phyloP scores from a whole-genome alignment of 2,113 vertebrate species.

The Symphodus melops region DNA sequence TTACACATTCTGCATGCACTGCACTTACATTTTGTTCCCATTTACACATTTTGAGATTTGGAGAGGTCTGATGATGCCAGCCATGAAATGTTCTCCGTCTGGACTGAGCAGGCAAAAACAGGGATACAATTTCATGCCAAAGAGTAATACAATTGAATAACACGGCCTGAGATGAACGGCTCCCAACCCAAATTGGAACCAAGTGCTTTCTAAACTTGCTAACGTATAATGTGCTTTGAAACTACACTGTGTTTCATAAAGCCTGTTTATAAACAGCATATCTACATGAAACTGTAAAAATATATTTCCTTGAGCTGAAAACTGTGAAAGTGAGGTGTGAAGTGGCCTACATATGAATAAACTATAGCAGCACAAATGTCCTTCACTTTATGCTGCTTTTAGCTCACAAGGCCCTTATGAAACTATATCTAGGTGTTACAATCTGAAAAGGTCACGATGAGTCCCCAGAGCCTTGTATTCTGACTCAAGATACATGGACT shows the following conservation, averaged over 20 bases:
- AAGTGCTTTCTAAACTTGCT: background rate
- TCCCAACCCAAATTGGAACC: slow-evolving; percentile 6
- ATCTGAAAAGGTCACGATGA: slow-evolving; percentile 44
- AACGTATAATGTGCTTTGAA: background rate
- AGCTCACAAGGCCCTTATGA: slow-evolving; percentile 27
- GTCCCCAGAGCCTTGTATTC: slow-evolving; percentile 14
- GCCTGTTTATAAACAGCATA: background rate
- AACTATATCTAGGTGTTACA: slow-evolving; percentile 25
- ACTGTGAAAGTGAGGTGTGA: background rate
- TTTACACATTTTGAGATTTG: slow-evolving; percentile 49
- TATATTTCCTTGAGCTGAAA: background rate
- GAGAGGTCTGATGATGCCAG: slow-evolving; percentile 10
- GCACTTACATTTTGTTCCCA: slow-evolving; percentile 35
- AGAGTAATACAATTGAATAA: slow-evolving; percentile 52
- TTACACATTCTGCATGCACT: slow-evolving; percentile 34
- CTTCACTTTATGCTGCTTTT: slow-evolving; percentile 26
- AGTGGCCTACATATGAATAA: slow-evolving; percentile 28
- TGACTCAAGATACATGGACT: slow-evolving; percentile 14
- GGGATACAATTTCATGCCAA: slow-evolving; percentile 65
- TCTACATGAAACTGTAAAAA: background rate
- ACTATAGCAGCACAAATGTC: slow-evolving; percentile 15
- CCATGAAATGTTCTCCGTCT: slow-evolving; percentile 45
- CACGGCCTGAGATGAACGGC: slow-evolving; percentile 22
- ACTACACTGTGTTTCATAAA: background rate
- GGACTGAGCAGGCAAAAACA: slow-evolving; percentile 46